Base-by-base conservation (phyloP, 2,113 vertebrate genomes). In the Centropus bengalensis region DNA sequence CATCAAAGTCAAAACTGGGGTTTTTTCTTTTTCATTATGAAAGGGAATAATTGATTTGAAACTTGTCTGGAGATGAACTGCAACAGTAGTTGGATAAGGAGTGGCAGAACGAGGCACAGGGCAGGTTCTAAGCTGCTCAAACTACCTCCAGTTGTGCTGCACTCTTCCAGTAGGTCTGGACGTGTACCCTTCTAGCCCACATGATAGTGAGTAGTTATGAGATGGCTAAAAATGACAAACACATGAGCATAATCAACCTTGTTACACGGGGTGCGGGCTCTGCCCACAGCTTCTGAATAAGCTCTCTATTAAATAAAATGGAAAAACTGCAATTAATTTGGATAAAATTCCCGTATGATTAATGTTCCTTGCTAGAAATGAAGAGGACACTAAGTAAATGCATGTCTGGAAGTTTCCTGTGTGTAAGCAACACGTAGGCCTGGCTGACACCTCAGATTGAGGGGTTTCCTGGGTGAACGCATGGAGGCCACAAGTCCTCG, bases 381-480 rank as follows among this genome's bases (percentile, higher is more conserved):
- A 12, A 27, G 71, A 79, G 16, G 28, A 14, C 5, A 1, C 3
- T 13, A 63, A 62, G 30, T 70, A 33, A 78, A 23, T 22, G 38
- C 68, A 86, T 28, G 12, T 38, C 16, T 55, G 80, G 60, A 52
- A n/a, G 42, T 78, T 44, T 63, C 9, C 16, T 16, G 2, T 36
- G 23, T 0, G 4, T 12, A 14, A 6, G 60, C 69, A 68, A 32
- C 14, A 9, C 1, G 4, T 5, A 1, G 59, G 47, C 14, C 36
- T 49, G 60, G 38, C 12, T 78, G 79, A 40, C 5, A 1, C 42
- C 42, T 30, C 21, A 24, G 42, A 33, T 19, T 0, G 4, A 59
- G 79, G 64, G 64, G 47, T 36, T 79, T 83, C 30, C 26, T 17
- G 32, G 22, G 11, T 28, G 68, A 83, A 21, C 52, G 30, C 22